phyloP scores from a whole-genome alignment of 2,888 invertebrate genomes.

The Limulus polyphemus region DNA sequence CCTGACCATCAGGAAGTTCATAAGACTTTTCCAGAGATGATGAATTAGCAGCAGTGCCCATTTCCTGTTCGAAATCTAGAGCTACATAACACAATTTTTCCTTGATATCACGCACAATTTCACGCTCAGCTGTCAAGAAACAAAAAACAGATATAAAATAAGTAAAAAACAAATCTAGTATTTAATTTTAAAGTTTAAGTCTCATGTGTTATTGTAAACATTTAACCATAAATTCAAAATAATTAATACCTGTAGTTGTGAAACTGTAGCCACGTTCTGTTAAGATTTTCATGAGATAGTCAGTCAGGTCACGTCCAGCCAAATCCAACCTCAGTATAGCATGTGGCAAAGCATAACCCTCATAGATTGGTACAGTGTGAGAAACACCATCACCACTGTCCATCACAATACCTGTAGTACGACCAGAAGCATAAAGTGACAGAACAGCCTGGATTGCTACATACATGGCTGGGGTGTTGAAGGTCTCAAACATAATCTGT shows the following conservation, averaged over 20 bases:
- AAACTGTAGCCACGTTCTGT: constrained; percentile 37
- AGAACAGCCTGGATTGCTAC: constrained; percentile 87
- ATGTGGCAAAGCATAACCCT: constrained; percentile 48
- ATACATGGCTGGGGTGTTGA: constrained; percentile 77
- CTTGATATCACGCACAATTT: constrained; percentile 90
- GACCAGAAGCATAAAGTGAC: constrained; percentile 82
- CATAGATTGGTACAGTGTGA: constrained; percentile 85
- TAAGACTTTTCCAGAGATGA: constrained; percentile 85
- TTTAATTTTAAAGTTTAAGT: not conserved
- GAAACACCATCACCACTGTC: constrained; percentile 88
- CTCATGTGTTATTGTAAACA: not conserved
- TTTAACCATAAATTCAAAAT: not conserved
- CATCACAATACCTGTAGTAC: constrained; percentile 84
- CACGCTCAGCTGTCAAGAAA: constrained; percentile 46
- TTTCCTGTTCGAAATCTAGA: constrained; percentile 87
- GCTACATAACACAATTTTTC: constrained; percentile 89
- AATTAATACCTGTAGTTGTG: constrained; percentile 42
- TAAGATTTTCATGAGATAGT: constrained; percentile 42
- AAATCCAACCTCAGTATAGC: constrained; percentile 42
- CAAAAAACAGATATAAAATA: too few relatives aligned
- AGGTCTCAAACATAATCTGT: constrained; percentile 81
- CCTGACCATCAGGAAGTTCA: constrained; percentile 39
- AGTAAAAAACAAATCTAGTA: too few relatives aligned
- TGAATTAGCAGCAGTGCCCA: constrained; percentile 82
- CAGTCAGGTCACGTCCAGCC: constrained; percentile 44